Percentiles rank a stretch among this genome's conserved stretches.
These are phyloP conservation scores for Trinorchestia longiramus DNA, from an alignment of 1,140 invertebrate genomes.

Conservation along the genomic window DNA sequence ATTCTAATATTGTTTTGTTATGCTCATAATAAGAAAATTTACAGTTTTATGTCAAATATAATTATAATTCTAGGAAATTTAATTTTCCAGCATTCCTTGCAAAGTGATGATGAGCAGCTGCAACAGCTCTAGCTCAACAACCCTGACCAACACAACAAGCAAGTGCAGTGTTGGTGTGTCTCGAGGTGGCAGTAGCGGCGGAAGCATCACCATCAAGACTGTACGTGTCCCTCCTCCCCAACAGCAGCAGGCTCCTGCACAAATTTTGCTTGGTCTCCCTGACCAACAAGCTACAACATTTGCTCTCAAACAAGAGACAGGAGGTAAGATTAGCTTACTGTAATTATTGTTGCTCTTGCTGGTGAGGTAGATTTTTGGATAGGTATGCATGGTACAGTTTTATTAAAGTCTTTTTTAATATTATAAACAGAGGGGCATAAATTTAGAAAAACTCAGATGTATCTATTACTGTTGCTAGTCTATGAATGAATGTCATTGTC, in stretches of 20 bases:
- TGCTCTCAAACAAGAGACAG: conserved; percentile 36
- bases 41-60: neutral
- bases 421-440: too few species aligned
- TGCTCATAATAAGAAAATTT: neutral
- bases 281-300: conserved; percentile 26
- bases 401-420: too few species aligned
- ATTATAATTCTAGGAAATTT: neutral
- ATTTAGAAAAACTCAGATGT: too few species aligned
- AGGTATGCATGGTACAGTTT: too few species aligned
- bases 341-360: neutral
- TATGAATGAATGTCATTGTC: too few species aligned
- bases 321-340: neutral
- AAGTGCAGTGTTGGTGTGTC: conserved; percentile 36
- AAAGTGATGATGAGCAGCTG: conserved; percentile 22
- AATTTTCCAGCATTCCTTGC: neutral
- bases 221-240: neutral
- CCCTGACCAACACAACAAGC: neutral
- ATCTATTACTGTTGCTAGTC: too few species aligned
- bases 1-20: neutral
- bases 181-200: conserved; percentile 7
- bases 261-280: conserved; percentile 36
- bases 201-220: conserved; percentile 41
- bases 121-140: neutral
- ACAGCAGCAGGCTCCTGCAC: conserved; percentile 2
- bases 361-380: neutral